Conservation (phyloP, 2,797 vertebrate species). For the Silurus lanzhouensis region DNA sequence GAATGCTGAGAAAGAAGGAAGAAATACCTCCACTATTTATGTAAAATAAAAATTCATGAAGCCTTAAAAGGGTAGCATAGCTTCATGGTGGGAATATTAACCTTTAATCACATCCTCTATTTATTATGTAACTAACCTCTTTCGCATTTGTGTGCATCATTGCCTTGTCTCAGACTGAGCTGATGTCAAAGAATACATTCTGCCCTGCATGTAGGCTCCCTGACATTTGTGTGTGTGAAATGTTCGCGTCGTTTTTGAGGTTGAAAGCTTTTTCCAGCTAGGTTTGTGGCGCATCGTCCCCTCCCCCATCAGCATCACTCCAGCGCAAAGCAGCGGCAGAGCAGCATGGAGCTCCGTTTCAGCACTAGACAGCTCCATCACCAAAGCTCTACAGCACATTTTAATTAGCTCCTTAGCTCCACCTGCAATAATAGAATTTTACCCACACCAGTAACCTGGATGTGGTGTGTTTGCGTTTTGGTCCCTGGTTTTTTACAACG, state of each 20-base stretch:
- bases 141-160: neutral
- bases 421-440: neutral
- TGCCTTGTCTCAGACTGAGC: neutral
- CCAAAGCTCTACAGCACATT: no score
- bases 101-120: neutral
- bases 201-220: neutral
- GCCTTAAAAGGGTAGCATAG: neutral
- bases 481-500: neutral
- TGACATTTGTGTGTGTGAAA: slow-evolving; percentile 1
- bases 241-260: slow-evolving; percentile 31
- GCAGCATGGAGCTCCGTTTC: slow-evolving; percentile 77
- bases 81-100: neutral
- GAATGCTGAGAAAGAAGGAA: neutral
- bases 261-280: slow-evolving; percentile 26
- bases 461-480: neutral
- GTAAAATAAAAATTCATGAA: neutral
- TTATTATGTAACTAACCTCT: neutral
- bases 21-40: neutral
- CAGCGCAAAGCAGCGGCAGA: slow-evolving; percentile 44
- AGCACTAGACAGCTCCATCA: slow-evolving; percentile 77
- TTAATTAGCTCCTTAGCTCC: neutral
- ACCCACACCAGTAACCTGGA: neutral
- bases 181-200: neutral
- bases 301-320: slow-evolving; percentile 54
- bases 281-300: slow-evolving; percentile 45